Percentiles rank a stretch among this genome's conserved stretches.
These are phyloP conservation scores for Hyles vespertilio DNA, from an alignment of 1,140 invertebrate species.

Conservation along the genomic window DNA sequence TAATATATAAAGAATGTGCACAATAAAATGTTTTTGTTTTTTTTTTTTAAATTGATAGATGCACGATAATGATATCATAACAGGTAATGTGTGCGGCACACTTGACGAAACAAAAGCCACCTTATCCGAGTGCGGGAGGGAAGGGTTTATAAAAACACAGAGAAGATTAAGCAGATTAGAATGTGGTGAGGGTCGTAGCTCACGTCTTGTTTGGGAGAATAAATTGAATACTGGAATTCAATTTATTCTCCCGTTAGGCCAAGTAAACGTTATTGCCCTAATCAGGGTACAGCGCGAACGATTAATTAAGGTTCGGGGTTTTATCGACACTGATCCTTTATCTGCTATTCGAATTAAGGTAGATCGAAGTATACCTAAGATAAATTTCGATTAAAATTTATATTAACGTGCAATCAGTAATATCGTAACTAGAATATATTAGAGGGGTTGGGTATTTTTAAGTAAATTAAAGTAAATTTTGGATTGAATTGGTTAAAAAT, in stretches of 20 bases:
- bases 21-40: no score
- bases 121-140: conserved; percentile 2
- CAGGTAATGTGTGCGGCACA: no score
- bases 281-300: conserved; percentile 5
- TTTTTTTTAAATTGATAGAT: no score
- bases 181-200: conserved; percentile 1
- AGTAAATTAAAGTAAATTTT: no score
- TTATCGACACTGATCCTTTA: conserved; percentile 9
- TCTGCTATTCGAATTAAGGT: conserved; percentile 6
- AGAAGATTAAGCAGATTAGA: conserved; percentile 7
- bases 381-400: no score
- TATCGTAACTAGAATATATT: no score
- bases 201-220: not conserved
- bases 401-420: no score
- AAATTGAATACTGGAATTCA: conserved; percentile 5
- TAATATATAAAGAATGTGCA: no score
- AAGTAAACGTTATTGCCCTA: not conserved
- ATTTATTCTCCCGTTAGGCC: not conserved
- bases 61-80: no score
- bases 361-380: no score
- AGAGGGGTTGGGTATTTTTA: no score
- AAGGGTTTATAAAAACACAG: conserved; percentile 5
- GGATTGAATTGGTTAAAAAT: no score
- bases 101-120: not conserved
- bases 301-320: conserved; percentile 21